Base-by-base conservation (phyloP, 2,797 vertebrate genomes). In the Cephalopachus bancanus region DNA sequence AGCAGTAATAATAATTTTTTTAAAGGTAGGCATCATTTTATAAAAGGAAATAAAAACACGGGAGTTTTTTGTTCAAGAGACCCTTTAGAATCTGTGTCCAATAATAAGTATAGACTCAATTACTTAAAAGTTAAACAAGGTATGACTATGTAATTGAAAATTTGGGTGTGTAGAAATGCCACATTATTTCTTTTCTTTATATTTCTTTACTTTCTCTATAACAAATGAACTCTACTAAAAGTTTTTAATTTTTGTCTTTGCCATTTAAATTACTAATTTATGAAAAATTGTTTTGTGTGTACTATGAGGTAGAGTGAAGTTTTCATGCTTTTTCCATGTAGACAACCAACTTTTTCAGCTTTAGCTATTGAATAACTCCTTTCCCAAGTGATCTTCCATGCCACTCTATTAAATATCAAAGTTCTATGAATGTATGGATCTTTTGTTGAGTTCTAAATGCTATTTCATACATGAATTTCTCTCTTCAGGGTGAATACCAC, bases 191-290 rank as follows among this genome's bases (percentile, higher is more conserved):
- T 44, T 44, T 44, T 44, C 44, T 44, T 44, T 44, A 44, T 44
- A 44, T 44, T 44, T 44, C 44, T 44, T 92, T 83, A 80, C 9
- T 86, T 81, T 64, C 44, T 91, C 24, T 91, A 80, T 37, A 91
- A 57, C n/a, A 94, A 96, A 62, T 87, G 60, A 91, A 89, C 26
- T 85, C 17, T 85, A 75, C 5, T 49, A 49, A 84, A 87, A 84
- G n/a, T n/a, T 86, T 84, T 78, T 37, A 67, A 44, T 53, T 89
- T 89, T 91, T 89, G 22, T n/a, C 69, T 81, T 89, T 85, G 60
- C 30, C 22, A 85, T 71, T 96, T 89, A 89, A 93, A 69, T 91
- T 75, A 55, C 55, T 94, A 96, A 83, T 71, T 24, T n/a, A 37
- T 80, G 3, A 57, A 92, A 75, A 89, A 26, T 83, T 80, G 49